Conservation (phyloP, 1,140 invertebrate species). For the Drusus annulatus region DNA sequence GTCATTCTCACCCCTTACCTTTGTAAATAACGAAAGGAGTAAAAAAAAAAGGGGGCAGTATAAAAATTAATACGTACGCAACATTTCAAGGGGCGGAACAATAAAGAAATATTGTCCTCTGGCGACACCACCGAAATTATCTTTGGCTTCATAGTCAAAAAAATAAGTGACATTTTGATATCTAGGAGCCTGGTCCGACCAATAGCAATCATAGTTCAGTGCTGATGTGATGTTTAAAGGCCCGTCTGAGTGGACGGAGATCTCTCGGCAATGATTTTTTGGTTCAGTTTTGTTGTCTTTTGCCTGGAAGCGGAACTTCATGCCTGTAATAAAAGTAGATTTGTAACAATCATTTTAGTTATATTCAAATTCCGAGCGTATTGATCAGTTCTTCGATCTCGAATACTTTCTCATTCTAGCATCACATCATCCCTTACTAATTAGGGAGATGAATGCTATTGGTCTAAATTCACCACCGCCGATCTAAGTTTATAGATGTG, state of each 20-base stretch:
- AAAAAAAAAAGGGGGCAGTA: not conserved
- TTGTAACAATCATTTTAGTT: no score
- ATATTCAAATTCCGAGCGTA: no score
- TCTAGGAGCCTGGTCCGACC: constrained; percentile 47
- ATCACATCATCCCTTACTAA: no score
- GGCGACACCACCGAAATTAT: not conserved
- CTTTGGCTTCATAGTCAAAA: constrained; percentile 47
- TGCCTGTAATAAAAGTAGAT: constrained; percentile 34
- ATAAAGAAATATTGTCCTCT: constrained; percentile 49
- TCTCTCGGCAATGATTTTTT: constrained; percentile 55
- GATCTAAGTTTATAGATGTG: no score
- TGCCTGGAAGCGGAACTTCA: constrained; percentile 48
- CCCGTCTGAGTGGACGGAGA: constrained; percentile 4
- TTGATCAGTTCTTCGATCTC: no score
- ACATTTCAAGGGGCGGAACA: constrained; percentile 40
- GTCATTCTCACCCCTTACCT: no score
- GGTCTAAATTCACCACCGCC: no score
- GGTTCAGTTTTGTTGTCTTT: constrained; percentile 5
- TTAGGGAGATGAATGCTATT: no score
- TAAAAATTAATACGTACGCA: constrained; percentile 34
- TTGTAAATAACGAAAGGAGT: not conserved
- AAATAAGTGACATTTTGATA: constrained; percentile 52
- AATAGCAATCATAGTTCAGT: constrained; percentile 53
- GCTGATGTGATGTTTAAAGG: not conserved
- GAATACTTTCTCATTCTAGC: no score